Conservation (phyloP, 1,140 invertebrate genomes). For the Drosophila dunni region DNA sequence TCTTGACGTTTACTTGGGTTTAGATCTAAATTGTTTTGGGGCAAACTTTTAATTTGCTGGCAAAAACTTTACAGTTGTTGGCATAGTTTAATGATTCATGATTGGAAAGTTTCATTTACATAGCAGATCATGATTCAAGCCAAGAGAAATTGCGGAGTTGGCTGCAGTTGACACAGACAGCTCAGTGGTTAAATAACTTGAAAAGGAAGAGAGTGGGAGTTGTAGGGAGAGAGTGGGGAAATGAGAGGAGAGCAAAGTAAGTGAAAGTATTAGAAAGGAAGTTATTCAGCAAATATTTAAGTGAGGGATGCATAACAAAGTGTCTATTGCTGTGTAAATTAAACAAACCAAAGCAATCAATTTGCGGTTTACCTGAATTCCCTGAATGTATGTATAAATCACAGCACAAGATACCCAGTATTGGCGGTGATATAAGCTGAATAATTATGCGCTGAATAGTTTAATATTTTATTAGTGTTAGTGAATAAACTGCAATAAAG, state of each 20-base stretch:
- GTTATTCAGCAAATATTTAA: not conserved
- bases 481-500: too few species aligned
- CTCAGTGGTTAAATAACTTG: not conserved
- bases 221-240: not conserved
- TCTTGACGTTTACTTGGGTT: conserved; percentile 54
- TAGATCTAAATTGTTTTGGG: conserved; percentile 67
- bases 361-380: conserved; percentile 69
- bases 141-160: conserved; percentile 14
- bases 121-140: conserved; percentile 47
- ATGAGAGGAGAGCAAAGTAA: too few species aligned
- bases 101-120: conserved; percentile 63
- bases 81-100: conserved; percentile 72
- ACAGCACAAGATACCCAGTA: too few species aligned
- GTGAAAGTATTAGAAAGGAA: not conserved
- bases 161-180: conserved; percentile 20
- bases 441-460: too few species aligned
- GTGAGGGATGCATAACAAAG: not conserved
- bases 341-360: conserved; percentile 70
- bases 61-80: conserved; percentile 38
- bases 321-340: conserved; percentile 45
- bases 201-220: not conserved
- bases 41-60: conserved; percentile 64
- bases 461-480: too few species aligned
- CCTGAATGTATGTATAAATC: conserved; percentile 21
- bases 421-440: too few species aligned